Conservation (phyloP, 1,140 invertebrate genomes). For the Drosophila novamexicana region DNA sequence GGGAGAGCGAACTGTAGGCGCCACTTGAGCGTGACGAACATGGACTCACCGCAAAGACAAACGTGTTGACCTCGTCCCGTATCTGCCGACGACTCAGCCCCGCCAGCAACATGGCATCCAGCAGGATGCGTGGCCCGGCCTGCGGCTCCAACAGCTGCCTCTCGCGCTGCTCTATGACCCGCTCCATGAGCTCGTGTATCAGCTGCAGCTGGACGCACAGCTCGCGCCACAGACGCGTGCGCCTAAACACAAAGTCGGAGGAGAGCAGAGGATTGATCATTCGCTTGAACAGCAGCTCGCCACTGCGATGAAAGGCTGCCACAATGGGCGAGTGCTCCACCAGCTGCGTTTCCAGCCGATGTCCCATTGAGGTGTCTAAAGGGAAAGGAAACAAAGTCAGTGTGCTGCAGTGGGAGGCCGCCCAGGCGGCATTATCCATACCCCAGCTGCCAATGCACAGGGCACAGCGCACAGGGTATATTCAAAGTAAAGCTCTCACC, state of each 20-base stretch:
- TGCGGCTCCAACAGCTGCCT: conserved; percentile 1
- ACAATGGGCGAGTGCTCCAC: conserved; percentile 46
- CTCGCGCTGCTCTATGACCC: conserved; percentile 55
- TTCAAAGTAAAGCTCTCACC: conserved; percentile 36
- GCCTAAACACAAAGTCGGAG: conserved; percentile 62
- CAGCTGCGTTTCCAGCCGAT: conserved; percentile 56
- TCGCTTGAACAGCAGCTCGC: conserved; percentile 70
- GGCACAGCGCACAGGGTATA: no score
- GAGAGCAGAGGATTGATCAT: conserved; percentile 77
- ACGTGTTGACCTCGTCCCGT: conserved; percentile 76
- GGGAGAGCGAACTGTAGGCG: neutral
- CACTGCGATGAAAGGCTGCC: conserved; percentile 61
- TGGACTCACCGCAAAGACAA: conserved; percentile 74
- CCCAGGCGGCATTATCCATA: no score
- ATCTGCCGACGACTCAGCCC: conserved; percentile 58
- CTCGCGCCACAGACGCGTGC: conserved; percentile 54
- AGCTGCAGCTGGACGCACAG: conserved; percentile 50
- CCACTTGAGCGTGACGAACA: no score
- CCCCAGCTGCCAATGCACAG: no score
- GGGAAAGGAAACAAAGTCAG: neutral
- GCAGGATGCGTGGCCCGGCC: conserved; percentile 38
- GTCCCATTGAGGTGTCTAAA: conserved; percentile 77
- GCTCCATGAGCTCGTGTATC: conserved; percentile 67
- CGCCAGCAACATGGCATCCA: conserved; percentile 64
- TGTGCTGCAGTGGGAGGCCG: neutral